phyloP scores from a whole-genome alignment of 2,797 vertebrate genomes.

The Brachyalestes nurse region DNA sequence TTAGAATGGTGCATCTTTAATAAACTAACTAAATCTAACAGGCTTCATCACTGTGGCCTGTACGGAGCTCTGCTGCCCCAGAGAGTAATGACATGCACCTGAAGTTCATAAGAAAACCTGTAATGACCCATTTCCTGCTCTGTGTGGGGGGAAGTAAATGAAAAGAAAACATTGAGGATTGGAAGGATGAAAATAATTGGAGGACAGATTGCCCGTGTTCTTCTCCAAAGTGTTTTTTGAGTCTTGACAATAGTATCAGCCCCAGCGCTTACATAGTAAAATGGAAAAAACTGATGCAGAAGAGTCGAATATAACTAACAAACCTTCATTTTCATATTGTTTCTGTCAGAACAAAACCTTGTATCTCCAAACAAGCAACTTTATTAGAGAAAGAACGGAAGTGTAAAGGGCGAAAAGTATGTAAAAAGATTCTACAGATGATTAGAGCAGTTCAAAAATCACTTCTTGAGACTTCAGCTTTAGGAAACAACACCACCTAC shows the following conservation, averaged over 20 bases:
- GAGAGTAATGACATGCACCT: neutral
- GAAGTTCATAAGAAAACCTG: slow-evolving; percentile 1
- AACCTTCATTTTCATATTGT: no score
- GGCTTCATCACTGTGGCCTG: slow-evolving; percentile 6
- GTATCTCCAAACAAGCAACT: no score
- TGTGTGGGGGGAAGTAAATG: slow-evolving; percentile 16
- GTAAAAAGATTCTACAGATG: neutral
- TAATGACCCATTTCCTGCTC: slow-evolving; percentile 29
- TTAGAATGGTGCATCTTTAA: neutral
- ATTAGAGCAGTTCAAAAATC: neutral
- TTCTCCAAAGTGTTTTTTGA: neutral
- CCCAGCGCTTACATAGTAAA: neutral
- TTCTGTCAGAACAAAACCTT: no score
- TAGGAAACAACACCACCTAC: neutral
- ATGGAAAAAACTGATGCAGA: neutral
- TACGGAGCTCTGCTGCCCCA: neutral
- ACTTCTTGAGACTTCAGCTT: neutral
- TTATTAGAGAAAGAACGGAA: no score
- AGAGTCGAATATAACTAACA: neutral
- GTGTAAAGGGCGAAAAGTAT: no score
- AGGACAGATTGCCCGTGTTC: neutral
- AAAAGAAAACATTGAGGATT: slow-evolving; percentile 8
- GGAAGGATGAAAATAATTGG: slow-evolving; percentile 6
- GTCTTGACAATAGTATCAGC: neutral
- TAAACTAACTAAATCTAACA: neutral